A percentile compares a stretch with the other conserved stretches of the same genome.
phyloP scores from a whole-genome alignment of 2,113 vertebrate species.

The Xerus inauris region DNA sequence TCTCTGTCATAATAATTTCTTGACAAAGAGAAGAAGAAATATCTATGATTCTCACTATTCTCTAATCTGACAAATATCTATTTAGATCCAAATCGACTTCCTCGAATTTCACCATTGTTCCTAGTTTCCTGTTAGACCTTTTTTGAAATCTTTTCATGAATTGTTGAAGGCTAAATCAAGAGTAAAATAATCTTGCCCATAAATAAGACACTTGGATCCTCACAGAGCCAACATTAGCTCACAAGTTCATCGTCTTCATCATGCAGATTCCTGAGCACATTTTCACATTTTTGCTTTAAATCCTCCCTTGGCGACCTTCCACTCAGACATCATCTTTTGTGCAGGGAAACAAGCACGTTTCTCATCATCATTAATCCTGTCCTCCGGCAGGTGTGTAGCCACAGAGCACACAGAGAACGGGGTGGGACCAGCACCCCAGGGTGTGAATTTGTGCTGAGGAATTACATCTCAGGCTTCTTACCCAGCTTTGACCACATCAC shows the following conservation, averaged over 20 bases:
- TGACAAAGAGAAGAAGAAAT: background rate
- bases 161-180: background rate
- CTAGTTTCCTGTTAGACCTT: background rate
- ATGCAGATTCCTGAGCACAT: background rate
- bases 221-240: background rate
- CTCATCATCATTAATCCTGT: background rate
- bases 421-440: too few species aligned
- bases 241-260: background rate
- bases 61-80: background rate
- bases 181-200: background rate
- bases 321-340: background rate
- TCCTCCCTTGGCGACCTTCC: background rate
- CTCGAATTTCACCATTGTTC: background rate
- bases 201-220: background rate
- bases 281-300: background rate
- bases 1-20: background rate
- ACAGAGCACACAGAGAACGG: background rate
- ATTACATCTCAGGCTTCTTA: background rate
- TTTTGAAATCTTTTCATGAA: background rate
- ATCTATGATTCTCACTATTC: too few species aligned
- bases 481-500: background rate
- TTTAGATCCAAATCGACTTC: background rate
- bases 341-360: constrained; percentile 15
- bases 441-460: background rate
- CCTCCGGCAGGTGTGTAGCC: constrained; percentile 15